Conservation (phyloP, 2,797 vertebrate genomes). For the Sternarchorhynchus goeldii region DNA sequence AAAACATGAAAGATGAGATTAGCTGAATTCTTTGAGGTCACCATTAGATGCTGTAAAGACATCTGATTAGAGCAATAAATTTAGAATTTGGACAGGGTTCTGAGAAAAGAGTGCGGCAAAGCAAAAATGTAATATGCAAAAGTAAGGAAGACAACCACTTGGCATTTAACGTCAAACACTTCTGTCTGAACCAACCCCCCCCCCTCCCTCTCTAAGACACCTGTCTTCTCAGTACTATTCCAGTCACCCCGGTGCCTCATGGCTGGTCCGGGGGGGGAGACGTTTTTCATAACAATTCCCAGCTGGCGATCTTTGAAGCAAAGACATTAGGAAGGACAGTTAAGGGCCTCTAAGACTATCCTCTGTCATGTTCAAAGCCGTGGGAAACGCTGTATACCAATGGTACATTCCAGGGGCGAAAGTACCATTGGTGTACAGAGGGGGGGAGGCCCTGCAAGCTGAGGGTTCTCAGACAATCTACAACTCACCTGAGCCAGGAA, state of each 20-base stretch:
- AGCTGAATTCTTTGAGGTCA: neutral
- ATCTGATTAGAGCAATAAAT: neutral
- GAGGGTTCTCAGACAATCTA: too few relatives aligned
- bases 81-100: too few relatives aligned
- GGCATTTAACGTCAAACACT: neutral
- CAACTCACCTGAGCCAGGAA: too few relatives aligned
- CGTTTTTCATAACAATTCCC: conserved; percentile 51
- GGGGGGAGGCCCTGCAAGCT: too few relatives aligned
- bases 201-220: neutral
- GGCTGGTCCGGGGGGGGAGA: conserved; percentile 25
- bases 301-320: conserved; percentile 29
- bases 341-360: conserved; percentile 32
- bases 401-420: conserved; percentile 45
- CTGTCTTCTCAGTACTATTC: conserved; percentile 25
- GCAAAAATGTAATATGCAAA: neutral
- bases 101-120: neutral
- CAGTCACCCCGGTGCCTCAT: conserved; percentile 3
- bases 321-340: conserved; percentile 35
- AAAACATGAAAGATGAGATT: conserved; percentile 10
- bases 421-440: too few relatives aligned
- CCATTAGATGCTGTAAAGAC: neutral
- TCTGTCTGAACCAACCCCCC: neutral
- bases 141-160: neutral
- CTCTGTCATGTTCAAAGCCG: conserved; percentile 43
- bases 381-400: conserved; percentile 36